phyloP scores from a whole-genome alignment of 1,140 invertebrate species.

The Cryptotermes secundus region DNA sequence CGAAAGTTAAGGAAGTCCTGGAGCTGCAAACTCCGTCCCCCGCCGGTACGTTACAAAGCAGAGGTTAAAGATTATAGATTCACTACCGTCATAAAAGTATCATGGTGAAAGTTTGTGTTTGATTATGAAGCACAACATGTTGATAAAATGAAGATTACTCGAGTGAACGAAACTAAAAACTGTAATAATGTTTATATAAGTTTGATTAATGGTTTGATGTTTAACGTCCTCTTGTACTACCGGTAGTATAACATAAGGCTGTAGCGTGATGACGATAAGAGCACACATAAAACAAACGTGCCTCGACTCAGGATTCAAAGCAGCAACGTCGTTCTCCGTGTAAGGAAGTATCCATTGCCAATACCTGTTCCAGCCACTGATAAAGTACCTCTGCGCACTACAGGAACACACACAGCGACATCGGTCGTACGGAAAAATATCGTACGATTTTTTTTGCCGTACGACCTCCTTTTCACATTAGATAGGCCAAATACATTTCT shows the following conservation, averaged over 20 bases:
- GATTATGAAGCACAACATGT: not conserved
- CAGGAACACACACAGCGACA: too few species aligned
- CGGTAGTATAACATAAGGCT: not conserved
- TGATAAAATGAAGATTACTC: not conserved
- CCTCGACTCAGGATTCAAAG: not conserved
- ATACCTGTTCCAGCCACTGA: too few species aligned
- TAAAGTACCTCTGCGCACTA: too few species aligned
- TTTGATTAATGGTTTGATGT: not conserved
- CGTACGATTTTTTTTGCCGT: too few species aligned
- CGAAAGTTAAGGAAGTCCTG: not conserved
- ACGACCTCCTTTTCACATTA: too few species aligned
- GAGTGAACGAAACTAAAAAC: too few species aligned
- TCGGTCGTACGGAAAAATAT: too few species aligned
- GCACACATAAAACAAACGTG: not conserved
- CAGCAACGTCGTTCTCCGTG: not conserved
- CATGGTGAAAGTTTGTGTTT: not conserved
- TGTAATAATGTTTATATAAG: not conserved
- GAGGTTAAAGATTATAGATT: not conserved
- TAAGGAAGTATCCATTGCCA: too few species aligned
- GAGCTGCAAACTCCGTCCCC: not conserved
- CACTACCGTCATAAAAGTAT: conserved; percentile 1
- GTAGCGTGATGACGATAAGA: not conserved
- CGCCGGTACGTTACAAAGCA: not conserved
- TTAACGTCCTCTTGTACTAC: not conserved
- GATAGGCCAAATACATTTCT: too few species aligned